Conservation (phyloP, 2,888 invertebrate species). For the Calliopum simillimum region DNA sequence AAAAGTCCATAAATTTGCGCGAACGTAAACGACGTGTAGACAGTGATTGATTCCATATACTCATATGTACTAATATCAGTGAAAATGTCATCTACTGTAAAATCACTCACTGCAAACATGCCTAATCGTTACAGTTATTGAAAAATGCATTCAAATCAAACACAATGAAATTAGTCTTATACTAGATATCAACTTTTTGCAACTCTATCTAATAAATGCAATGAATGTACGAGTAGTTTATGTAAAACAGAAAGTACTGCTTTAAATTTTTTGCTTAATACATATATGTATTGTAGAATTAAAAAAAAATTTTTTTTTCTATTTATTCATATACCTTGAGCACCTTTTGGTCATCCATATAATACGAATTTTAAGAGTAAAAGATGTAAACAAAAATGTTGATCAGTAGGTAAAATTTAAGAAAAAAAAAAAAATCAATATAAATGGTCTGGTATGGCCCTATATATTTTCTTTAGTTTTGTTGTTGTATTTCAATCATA, state of each 20-base stretch:
- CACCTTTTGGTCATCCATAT: slow-evolving; percentile 61
- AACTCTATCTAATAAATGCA: slow-evolving; percentile 27
- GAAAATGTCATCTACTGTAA: no score
- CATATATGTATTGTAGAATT: slow-evolving; percentile 22
- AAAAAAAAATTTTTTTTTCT: slow-evolving; percentile 30
- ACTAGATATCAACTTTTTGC: slow-evolving; percentile 30
- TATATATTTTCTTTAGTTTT: no score
- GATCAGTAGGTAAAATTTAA: slow-evolving; percentile 34
- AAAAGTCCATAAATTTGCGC: no score
- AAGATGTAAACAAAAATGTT: slow-evolving; percentile 40
- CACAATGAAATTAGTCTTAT: slow-evolving; percentile 1
- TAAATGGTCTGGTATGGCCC: no score
- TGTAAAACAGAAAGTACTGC: slow-evolving; percentile 17
- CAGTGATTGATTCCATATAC: no score
- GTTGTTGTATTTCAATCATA: no score
- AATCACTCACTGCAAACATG: no score
- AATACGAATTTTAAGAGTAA: slow-evolving; percentile 43
- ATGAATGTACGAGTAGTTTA: slow-evolving; percentile 22
- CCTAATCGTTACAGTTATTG: neutral
- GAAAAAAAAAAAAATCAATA: no score
- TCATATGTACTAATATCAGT: no score
- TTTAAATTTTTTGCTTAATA: neutral
- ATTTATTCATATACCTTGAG: slow-evolving; percentile 63
- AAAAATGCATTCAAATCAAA: neutral
- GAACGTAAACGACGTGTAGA: no score